Percentiles rank a stretch among this genome's conserved stretches.
Conservation (phyloP, 53 echinoderm and acorn worm species). For the Temnopleurus reevesii region DNA sequence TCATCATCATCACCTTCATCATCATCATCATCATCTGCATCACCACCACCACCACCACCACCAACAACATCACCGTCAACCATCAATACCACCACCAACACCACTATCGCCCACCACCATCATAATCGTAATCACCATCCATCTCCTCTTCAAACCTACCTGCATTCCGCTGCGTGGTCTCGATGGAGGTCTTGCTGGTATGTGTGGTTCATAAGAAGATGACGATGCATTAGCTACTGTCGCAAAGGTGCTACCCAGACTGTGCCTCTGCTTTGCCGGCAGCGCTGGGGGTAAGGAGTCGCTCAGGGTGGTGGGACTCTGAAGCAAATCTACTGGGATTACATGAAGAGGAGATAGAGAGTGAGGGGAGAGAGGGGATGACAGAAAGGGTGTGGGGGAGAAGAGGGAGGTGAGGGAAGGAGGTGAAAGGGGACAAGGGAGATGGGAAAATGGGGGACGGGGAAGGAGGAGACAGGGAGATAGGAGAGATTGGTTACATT, state of each 20-base stretch:
- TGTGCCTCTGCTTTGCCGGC: slow-evolving; percentile 93
- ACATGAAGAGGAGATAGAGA: neutral
- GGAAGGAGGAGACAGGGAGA: neutral
- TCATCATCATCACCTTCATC: neutral
- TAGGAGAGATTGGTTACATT: too few relatives aligned
- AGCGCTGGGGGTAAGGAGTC: slow-evolving; percentile 86
- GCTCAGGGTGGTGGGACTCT: slow-evolving; percentile 89
- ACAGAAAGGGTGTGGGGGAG: neutral
- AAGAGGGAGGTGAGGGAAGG: too few relatives aligned
- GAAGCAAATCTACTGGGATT: slow-evolving; percentile 72
- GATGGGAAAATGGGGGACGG: neutral
- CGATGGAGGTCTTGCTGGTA: slow-evolving; percentile 85
- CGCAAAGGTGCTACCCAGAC: slow-evolving; percentile 68
- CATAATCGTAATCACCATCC: neutral
- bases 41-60: neutral
- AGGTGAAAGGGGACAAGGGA: too few relatives aligned
- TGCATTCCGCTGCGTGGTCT: slow-evolving; percentile 82
- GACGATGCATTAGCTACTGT: slow-evolving; percentile 54
- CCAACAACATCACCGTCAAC: neutral
- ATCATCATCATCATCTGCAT: neutral
- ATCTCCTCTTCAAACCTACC: slow-evolving; percentile 40
- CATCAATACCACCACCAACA: neutral
- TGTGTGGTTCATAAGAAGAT: slow-evolving; percentile 55
- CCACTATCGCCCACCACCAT: neutral
- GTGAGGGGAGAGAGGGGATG: neutral